Conservation (phyloP, 2,113 vertebrate genomes). For the Serinus canaria region DNA sequence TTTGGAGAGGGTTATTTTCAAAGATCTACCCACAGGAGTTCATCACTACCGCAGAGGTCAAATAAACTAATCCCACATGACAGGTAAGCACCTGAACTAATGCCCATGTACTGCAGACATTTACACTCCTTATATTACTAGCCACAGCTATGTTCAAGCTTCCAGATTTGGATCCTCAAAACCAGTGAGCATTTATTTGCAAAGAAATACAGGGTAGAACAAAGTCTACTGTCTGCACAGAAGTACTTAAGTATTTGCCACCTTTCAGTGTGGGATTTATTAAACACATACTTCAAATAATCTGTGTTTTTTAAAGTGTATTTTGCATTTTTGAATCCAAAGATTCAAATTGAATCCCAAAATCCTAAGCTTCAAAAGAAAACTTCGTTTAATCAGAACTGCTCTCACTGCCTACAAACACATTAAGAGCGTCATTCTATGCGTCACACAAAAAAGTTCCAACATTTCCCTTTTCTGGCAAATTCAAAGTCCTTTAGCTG, state of each 20-base stretch:
- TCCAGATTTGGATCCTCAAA: not conserved
- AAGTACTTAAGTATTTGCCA: not conserved
- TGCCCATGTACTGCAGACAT: no score
- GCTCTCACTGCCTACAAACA: not conserved
- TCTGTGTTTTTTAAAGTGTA: not conserved
- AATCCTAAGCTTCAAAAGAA: not conserved
- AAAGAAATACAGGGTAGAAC: not conserved
- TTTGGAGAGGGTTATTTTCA: not conserved
- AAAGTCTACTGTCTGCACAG: not conserved
- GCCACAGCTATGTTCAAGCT: not conserved
- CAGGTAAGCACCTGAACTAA: not conserved
- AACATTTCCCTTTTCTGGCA: not conserved
- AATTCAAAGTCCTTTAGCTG: not conserved
- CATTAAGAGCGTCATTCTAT: not conserved
- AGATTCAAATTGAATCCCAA: not conserved
- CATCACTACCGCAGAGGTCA: not conserved
- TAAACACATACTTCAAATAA: not conserved
- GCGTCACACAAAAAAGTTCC: not conserved
- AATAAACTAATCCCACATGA: not conserved
- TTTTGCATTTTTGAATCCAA: not conserved
- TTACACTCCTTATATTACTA: not conserved
- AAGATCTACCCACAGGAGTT: not conserved
- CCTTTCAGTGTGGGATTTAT: not conserved
- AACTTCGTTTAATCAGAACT: not conserved
- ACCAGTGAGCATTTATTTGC: not conserved